Percentiles rank a stretch among this genome's conserved stretches.
Conservation (phyloP, 1,140 invertebrate species). For the Zaprionus vittiger region DNA sequence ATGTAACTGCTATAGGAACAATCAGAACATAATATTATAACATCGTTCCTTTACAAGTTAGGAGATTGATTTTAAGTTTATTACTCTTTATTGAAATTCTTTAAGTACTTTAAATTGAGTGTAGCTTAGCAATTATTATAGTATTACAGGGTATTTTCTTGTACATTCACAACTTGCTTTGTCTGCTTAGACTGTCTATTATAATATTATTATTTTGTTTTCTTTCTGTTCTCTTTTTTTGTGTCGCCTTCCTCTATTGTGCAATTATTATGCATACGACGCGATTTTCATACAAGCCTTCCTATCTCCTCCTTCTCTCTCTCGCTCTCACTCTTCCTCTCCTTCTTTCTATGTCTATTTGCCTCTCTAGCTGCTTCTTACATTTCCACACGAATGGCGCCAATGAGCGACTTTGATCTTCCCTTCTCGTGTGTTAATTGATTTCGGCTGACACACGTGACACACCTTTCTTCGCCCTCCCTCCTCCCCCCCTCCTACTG, state of each 20-base stretch:
- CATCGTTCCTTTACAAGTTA: too few species aligned
- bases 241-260: slow-evolving; percentile 24
- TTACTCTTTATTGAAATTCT: too few species aligned
- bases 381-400: slow-evolving; percentile 45
- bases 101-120: too few species aligned
- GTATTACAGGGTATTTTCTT: slow-evolving; percentile 7
- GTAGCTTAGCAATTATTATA: too few species aligned
- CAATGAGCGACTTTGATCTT: slow-evolving; percentile 57
- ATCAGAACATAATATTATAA: too few species aligned
- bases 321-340: slow-evolving; percentile 2
- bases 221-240: slow-evolving; percentile 25
- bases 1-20: too few species aligned
- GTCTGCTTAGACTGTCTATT: slow-evolving; percentile 4
- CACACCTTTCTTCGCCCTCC: slow-evolving; percentile 6
- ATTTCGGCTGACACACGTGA: slow-evolving; percentile 35
- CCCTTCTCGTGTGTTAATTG: slow-evolving; percentile 54
- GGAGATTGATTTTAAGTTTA: too few species aligned
- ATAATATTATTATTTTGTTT: slow-evolving; percentile 32
- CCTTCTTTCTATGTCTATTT: neutral
- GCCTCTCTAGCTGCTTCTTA: slow-evolving; percentile 26
- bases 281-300: slow-evolving; percentile 34
- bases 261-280: slow-evolving; percentile 53
- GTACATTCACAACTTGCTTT: neutral
- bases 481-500: too few species aligned
- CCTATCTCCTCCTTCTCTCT: neutral